Conservation (phyloP, 2,113 vertebrate genomes). For the Deroptyus accipitrinus region DNA sequence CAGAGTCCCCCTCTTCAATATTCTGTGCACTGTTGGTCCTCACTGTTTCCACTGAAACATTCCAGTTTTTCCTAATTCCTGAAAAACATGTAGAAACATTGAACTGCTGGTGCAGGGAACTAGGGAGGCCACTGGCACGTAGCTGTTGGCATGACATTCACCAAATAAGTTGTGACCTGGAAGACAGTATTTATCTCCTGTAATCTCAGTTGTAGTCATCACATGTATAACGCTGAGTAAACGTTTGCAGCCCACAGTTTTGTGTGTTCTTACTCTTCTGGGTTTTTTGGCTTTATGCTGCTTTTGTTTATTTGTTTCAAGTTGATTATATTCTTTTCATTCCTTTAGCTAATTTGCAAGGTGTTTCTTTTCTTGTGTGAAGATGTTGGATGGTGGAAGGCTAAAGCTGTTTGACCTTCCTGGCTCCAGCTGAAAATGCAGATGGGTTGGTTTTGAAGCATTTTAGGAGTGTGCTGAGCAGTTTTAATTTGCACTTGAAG, state of each 20-base stretch:
- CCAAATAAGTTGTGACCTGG: background rate
- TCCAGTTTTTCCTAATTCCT: background rate
- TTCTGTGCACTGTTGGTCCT: background rate
- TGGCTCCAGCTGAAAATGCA: background rate
- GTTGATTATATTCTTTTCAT: background rate
- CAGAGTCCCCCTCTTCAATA: background rate
- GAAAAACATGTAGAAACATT: background rate
- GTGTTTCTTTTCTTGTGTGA: background rate
- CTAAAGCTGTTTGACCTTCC: background rate
- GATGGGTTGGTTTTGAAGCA: background rate
- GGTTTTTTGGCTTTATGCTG: background rate
- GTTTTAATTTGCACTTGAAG: slow-evolving; percentile 22
- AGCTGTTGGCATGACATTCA: background rate
- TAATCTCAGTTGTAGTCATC: background rate
- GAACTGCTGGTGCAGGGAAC: background rate
- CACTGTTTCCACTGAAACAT: background rate
- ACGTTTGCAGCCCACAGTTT: background rate
- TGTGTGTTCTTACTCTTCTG: background rate
- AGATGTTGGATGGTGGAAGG: background rate
- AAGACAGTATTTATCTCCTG: background rate
- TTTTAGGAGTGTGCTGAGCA: background rate
- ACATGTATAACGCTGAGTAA: background rate
- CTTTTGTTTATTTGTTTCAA: slow-evolving; percentile 12
- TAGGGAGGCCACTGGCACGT: background rate
- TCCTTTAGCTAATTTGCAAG: background rate